Evolutionary conservation across 92 coral and sea anemone species (phyloP).

Genomic region (Montipora capitata): DNA sequence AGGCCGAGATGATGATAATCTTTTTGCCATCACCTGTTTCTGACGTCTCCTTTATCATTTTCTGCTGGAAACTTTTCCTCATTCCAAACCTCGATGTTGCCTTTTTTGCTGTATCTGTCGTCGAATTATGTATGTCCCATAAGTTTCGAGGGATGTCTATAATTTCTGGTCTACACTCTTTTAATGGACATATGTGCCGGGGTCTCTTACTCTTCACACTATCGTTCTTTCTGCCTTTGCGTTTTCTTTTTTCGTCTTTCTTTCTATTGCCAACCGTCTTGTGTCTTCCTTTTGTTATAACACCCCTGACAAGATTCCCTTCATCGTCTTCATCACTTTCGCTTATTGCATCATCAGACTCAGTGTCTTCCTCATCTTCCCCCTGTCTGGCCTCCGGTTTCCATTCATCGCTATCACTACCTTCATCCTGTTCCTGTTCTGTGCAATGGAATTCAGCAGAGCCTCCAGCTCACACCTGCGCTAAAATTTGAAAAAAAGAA

Average conservation of each 20-base stretch:
- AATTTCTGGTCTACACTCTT: constrained; percentile 22
- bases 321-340: background rate
- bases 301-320: background rate
- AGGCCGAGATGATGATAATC: constrained; percentile 28
- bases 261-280: background rate
- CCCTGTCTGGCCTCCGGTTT: background rate
- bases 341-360: background rate
- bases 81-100: constrained; percentile 40
- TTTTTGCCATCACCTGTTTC: constrained; percentile 3
- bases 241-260: background rate
- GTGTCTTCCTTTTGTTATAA: background rate
- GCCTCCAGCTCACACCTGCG: constrained; percentile 20
- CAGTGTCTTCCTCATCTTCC: background rate
- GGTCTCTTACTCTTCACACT: constrained; percentile 12
- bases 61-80: constrained; percentile 46
- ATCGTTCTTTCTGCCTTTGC: background rate
- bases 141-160: constrained; percentile 50
- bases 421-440: background rate
- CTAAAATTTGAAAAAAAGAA: constrained; percentile 10
- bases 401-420: background rate
- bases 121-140: constrained; percentile 43
- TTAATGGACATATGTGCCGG: constrained; percentile 1
- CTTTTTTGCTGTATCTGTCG: constrained; percentile 22
- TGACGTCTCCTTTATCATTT: background rate
- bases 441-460: background rate